Percentiles rank a stretch among this genome's conserved stretches.
phyloP scores from a whole-genome alignment of 1,140 invertebrate genomes.

The Ceratina japonica region DNA sequence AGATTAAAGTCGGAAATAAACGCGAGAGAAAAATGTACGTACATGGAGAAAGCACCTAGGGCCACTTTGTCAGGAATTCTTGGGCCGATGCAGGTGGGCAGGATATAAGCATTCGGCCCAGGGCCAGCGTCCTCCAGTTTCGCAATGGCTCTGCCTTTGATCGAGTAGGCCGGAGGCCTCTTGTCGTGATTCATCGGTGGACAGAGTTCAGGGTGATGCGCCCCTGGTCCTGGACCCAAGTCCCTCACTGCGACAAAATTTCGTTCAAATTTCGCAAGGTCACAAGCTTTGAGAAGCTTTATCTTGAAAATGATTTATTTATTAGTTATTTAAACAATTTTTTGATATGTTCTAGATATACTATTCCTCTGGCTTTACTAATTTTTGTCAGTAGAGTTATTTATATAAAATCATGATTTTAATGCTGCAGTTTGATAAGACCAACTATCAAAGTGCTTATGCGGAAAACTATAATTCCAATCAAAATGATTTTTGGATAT shows the following conservation, averaged over 20 bases:
- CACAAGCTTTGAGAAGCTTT: too few species aligned
- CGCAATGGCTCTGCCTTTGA: conserved; percentile 50
- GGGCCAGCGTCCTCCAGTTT: conserved; percentile 59
- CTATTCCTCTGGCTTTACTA: too few species aligned
- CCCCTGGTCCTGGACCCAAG: conserved; percentile 72
- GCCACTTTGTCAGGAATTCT: conserved; percentile 72
- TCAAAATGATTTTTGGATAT: too few species aligned
- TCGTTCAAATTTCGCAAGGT: neutral
- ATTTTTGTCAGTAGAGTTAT: too few species aligned
- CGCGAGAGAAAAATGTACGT: conserved; percentile 14
- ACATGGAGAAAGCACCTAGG: conserved; percentile 74
- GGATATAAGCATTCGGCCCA: conserved; percentile 70
- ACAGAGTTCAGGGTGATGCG: conserved; percentile 71
- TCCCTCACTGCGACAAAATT: conserved; percentile 31
- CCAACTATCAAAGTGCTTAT: too few species aligned
- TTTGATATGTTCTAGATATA: too few species aligned
- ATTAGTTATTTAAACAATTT: too few species aligned
- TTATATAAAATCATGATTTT: too few species aligned
- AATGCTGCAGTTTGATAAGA: too few species aligned
- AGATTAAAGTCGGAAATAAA: too few species aligned
- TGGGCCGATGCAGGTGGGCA: conserved; percentile 73
- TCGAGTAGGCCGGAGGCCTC: conserved; percentile 68
- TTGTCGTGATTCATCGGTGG: conserved; percentile 68
- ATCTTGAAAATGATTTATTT: too few species aligned
- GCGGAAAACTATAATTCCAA: too few species aligned